Evolutionary conservation across 1,140 invertebrate genomes (phyloP), one percentile per base, ranked within the genome.

Genomic region (Heliconius himera): DNA sequence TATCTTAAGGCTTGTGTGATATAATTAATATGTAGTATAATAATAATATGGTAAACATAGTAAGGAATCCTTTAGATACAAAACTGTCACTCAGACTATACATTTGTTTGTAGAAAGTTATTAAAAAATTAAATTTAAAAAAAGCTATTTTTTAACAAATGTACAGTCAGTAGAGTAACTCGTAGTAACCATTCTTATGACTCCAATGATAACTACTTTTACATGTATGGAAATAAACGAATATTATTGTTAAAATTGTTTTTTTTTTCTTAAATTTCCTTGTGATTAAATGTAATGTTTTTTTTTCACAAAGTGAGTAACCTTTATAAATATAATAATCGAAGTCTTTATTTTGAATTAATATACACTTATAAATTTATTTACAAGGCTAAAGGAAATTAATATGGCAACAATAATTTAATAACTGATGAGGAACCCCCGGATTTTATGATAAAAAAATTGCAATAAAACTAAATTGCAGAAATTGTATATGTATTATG

Each of bases 161-260:
- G 60, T 66, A 66, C 60, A 66, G 60, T 66, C 60, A 66, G 26
- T 22, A 13, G 13, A 26, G 26, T 66, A 66, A 66, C 22, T 20
- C 13, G 13, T 26, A 26, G 60, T 66, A 66, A 26, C 13, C 26
- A 6, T 66, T 66, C 60, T 66, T 66, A 66, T 66, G 13, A 66
- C 60, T 70, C 56, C 60, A 79, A 71, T 26, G 60, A 74, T 79
- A 72, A 79, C 78, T 79, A 75, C 73, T 79, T 79, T 79, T 79
- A 70, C 78, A 70, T 79, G 26, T 66, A 78, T 26, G 51, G 8
- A 73, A 78, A 73, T 74, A 74, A 79, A 74, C 70, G 66, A 79
- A 71, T 33, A 51, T 77, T 74, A 79, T 74, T 79, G 46, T 74
- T 74, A 38, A 66, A 3, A 11, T 66, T 22, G 22, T 13, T 66